Base-by-base conservation (phyloP, 2,888 invertebrate genomes). In the Latheticus oryzae region DNA sequence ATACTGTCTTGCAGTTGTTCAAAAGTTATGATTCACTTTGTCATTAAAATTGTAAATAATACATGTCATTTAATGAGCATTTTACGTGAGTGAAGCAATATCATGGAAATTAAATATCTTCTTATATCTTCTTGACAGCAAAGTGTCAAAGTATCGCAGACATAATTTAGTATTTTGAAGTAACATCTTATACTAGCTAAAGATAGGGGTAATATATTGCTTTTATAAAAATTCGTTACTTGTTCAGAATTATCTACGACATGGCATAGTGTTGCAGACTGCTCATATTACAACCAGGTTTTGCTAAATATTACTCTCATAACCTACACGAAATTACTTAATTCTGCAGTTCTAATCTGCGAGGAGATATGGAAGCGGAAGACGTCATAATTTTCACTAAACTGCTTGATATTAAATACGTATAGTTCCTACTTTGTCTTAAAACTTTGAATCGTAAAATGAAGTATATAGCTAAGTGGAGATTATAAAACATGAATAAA, bases 371-470 rank as follows among this genome's bases (percentile, higher is more conserved):
- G 19, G 30, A 45, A 28, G 23, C 17, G 47, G 33, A 47, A 33
- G 47, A 47, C 15, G 47, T 47, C 24, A 47, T 47, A 47, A 47
- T 47, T 47, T 47, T 47, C 47, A 47, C 23, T n/a, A 33, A 45
- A 11, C 19, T 16, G 47, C 23, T 21, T 23, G 13, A 47, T 47
- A 47, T 47, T 47, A 47, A 47, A 47, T 45, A 45, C 23, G 12
- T n/a, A 21, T 21, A 12, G 13, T 12, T 38, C 17, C 12, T n/a
- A n/a, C n/a, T n/a, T 19, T 24, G 40, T 13, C 40, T 42, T 42
- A 42, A 24, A 42, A 33, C n/a, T 42, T 13, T 5, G 26, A 26
- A 8, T 5, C 15, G 40, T 15, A 19, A 19, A 19, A 19, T 42
- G 26, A 26, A 42, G 26, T 23, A 23, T 32, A 32, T 5, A n/a